These are phyloP conservation scores for Lophius piscatorius DNA, from an alignment of 2,113 vertebrate species.

Conservation along the genomic window DNA sequence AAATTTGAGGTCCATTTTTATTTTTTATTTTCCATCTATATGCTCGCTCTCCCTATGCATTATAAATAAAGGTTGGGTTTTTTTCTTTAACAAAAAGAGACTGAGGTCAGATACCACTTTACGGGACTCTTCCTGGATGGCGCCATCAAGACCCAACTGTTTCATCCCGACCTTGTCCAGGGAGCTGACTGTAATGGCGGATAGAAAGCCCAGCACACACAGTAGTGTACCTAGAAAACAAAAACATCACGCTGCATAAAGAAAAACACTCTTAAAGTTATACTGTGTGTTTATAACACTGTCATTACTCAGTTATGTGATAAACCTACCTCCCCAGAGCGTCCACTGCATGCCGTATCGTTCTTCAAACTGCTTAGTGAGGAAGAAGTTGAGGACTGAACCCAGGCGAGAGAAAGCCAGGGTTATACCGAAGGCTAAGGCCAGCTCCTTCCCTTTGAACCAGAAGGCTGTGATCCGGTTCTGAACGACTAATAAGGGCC, in stretches of 20 bases:
- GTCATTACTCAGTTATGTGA: not conserved
- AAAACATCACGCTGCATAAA: not conserved
- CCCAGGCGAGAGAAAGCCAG: conserved; percentile 84
- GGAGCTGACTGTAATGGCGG: conserved; percentile 77
- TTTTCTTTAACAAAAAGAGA: not conserved
- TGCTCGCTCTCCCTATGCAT: no score
- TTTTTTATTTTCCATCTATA: no score
- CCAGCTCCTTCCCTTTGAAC: conserved; percentile 87
- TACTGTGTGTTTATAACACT: not conserved
- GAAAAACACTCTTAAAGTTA: not conserved
- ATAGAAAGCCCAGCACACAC: conserved; percentile 80
- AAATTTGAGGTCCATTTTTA: no score
- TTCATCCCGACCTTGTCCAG: conserved; percentile 84
- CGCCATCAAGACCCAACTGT: conserved; percentile 81
- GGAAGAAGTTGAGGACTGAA: conserved; percentile 86
- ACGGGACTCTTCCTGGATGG: conserved; percentile 82
- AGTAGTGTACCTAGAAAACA: conserved; percentile 75
- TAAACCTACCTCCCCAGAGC: conserved; percentile 81
- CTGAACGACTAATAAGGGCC: conserved; percentile 79
- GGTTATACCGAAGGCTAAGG: conserved; percentile 83
- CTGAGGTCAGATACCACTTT: conserved; percentile 76
- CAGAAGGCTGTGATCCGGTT: conserved; percentile 86
- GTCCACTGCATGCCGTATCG: conserved; percentile 85
- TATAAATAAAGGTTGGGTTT: no score
- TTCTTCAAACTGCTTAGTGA: conserved; percentile 82